Evolutionary conservation across 2,888 invertebrate genomes (phyloP), one percentile per base, ranked within the genome.

Genomic region (Danaus chrysippus): DNA sequence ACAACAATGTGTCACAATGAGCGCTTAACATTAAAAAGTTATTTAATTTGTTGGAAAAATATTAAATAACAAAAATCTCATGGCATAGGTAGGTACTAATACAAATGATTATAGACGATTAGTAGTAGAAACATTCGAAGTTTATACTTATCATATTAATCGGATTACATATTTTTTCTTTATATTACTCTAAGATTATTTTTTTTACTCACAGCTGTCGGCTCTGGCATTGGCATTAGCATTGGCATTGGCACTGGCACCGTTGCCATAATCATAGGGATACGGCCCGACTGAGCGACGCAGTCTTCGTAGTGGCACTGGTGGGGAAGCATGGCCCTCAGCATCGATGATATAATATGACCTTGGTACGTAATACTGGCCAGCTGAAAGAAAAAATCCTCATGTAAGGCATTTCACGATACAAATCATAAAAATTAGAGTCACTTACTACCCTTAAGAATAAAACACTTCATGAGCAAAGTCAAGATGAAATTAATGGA

Each of bases 311-410:
- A 91, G 78, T 6, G 89, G 86, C 62, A 91, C 85, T 12, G 87
- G 86, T 34, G 80, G 86, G 0, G 93, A 92, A 75, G 86, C 86
- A 71, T 92, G 92, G 0, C 93, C 93, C 59, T 88, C 84, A 13
- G 87, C 78, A 74, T 93, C 93, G 64, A 93, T 92, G 41, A 91
- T 83, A 81, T 92, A 93, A 78, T 92, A 92, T 6, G 93, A 91
- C 65, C 92, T 92, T 11, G 93, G 93, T 60, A 93, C 87, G 79
- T 92, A 93, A 78, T 90, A 91, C 70, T 92, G 92, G 23, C 91
- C 87, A 71, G 77, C 93, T 93, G 85, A 65, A 88, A 88, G 72
- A 64, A 56, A 52, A 23, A 54, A 56, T 12, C 8, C 8, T 43
- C 11, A 54, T 11, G 23, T 23, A 23, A 23, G 23, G 23, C 23